A percentile compares a stretch with the other conserved stretches of the same genome.
Evolutionary conservation across 2,888 invertebrate species (phyloP).

Genomic region (Melikaiella ostensackeni): DNA sequence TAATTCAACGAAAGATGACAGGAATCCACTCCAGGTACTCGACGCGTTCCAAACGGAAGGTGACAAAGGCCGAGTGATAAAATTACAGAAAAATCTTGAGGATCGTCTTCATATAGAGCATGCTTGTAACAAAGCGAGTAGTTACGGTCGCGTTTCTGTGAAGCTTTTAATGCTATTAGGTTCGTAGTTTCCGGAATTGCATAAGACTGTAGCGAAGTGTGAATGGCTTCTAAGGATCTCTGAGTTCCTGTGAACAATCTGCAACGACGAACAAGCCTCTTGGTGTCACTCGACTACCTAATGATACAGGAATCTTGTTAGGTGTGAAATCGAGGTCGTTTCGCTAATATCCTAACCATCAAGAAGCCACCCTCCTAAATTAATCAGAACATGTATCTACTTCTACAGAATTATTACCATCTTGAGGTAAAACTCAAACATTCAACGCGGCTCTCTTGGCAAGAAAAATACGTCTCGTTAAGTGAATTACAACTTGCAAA

Average conservation of each 20-base stretch:
- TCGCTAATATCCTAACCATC: not conserved
- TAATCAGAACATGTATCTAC: not conserved
- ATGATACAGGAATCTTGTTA: not conserved
- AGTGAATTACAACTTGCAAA: not conserved
- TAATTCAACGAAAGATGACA: constrained; percentile 4
- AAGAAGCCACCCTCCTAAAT: not conserved
- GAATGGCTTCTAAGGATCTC: not conserved
- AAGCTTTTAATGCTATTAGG: constrained; percentile 13
- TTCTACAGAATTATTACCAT: not conserved
- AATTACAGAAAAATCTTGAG: not conserved
- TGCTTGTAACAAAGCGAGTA: not conserved
- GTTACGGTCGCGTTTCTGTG: not conserved
- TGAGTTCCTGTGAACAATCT: not conserved
- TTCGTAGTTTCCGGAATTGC: constrained; percentile 8
- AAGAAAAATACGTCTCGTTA: constrained; percentile 1
- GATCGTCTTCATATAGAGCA: not conserved
- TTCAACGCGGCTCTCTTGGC: not conserved
- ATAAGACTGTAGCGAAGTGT: not conserved
- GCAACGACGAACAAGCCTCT: constrained; percentile 3
- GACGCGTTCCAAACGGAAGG: not conserved
- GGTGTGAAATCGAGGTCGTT: constrained; percentile 7
- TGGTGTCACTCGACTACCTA: not conserved
- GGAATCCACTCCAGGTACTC: not conserved
- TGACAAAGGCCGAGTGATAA: constrained; percentile 3
- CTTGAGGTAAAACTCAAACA: not conserved